Evolutionary conservation across 2,888 invertebrate genomes (phyloP), one percentile per base, ranked within the genome.

Genomic region (Amphiduros pacificus): DNA sequence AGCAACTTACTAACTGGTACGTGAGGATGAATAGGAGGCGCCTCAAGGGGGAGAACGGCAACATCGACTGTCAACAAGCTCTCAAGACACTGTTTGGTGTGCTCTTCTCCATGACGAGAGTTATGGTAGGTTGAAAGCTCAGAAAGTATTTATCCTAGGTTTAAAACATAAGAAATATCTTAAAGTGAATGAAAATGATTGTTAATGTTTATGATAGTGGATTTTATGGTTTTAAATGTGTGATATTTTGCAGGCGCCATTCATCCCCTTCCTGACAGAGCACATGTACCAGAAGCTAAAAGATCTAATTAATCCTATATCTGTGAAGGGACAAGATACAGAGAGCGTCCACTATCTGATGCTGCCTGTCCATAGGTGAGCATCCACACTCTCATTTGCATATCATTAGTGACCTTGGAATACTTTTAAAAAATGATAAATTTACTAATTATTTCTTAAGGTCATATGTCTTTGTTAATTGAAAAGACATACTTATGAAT

Each of bases 1-100:
- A 98, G 78, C 93, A 97, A 78, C 87, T 99, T 2, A 99, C 98
- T 29, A 99, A 99, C 82, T 97, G 97, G 96, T 99, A 98, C 81
- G 95, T 99, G 31, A 87, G 98, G 67, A 91, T 99, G 89, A 99
- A 99, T 82, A 88, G 99, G 61, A 91, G 90, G 74, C 87, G 99
- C 56, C 88, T 99, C 64, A 98, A 97, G 84, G 86, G 83, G 86
- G 97, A 97, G 44, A 86, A 86, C 68, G 93, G 93, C 0, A 79
- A 86, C 2, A 86, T 88, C 31, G 96, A 98, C 77, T 93, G 94
- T 76, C 87, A 89, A 64, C 86, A 89, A 60, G 93, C 97, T 0
- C 83, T 99, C 60, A 89, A 91, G 70, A 94, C 97, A 0, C 86
- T 99, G 9, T 95, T 91, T 79, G 88, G 89, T 72, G 93, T 98